A percentile compares a stretch with the other conserved stretches of the same genome.
Evolutionary conservation across 2,888 invertebrate genomes (phyloP).

Genomic region (Lumbricus terrestris): DNA sequence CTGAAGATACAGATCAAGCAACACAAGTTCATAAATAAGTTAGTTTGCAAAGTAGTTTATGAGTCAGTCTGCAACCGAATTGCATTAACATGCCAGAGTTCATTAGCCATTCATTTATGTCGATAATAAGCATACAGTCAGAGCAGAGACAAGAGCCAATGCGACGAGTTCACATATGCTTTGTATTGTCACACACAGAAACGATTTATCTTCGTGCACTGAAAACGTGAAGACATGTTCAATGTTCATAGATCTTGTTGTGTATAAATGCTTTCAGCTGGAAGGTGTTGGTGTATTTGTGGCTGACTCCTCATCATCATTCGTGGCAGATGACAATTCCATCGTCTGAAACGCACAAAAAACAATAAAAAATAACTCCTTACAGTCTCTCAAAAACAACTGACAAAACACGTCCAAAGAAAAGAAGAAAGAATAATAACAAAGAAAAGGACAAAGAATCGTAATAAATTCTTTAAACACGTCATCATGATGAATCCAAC

Average conservation of each 20-base stretch:
- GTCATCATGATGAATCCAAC: too few species aligned
- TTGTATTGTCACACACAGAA: neutral
- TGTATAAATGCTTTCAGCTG: neutral
- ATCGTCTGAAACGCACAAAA: neutral
- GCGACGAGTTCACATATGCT: too few species aligned
- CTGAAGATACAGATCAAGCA: neutral
- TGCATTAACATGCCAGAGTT: too few species aligned
- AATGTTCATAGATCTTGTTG: neutral
- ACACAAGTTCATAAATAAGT: neutral
- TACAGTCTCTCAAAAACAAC: constrained; percentile 3
- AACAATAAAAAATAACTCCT: neutral
- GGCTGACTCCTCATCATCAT: neutral
- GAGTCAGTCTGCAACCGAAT: neutral
- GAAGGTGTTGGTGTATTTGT: neutral
- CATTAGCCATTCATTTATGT: neutral
- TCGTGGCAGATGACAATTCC: neutral
- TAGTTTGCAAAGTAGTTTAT: constrained; percentile 3
- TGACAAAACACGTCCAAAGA: neutral
- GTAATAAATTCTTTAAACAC: neutral
- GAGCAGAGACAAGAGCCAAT: neutral
- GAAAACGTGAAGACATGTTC: neutral
- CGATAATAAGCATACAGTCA: neutral
- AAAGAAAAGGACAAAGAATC: neutral
- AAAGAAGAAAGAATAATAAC: neutral
- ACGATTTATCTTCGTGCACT: neutral